Percentiles rank a stretch among this genome's conserved stretches.
Conservation (phyloP, 2,888 invertebrate genomes). For the Caradrina kadenii region DNA sequence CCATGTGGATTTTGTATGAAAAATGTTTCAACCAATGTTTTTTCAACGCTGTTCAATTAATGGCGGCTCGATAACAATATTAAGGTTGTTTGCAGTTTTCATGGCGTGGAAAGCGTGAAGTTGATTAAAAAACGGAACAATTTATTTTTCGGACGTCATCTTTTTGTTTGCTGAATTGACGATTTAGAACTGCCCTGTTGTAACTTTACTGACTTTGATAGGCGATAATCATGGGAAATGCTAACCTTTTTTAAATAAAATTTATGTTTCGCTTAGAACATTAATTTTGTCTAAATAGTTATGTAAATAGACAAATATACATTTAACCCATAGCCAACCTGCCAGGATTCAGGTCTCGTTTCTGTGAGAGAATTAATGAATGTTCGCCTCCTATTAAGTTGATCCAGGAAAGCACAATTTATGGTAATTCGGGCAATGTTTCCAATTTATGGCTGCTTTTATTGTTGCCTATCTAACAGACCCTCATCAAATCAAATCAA, state of each 20-base stretch:
- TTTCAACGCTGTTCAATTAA: conserved; percentile 43
- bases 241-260: not conserved
- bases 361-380: conserved; percentile 9
- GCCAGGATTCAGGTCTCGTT: not conserved
- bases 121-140: conserved; percentile 41
- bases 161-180: conserved; percentile 10
- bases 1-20: conserved; percentile 42
- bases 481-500: conserved; percentile 45
- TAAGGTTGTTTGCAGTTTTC: conserved; percentile 34
- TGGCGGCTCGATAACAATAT: conserved; percentile 37
- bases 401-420: conserved; percentile 27
- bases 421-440: conserved; percentile 34
- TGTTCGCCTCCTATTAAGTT: not conserved
- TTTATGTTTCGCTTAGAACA: not conserved
- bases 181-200: not conserved
- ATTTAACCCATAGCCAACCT: not conserved
- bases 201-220: not conserved
- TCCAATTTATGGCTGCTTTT: conserved; percentile 42
- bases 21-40: conserved; percentile 54
- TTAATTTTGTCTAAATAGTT: not conserved
- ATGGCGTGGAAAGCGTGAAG: conserved; percentile 21
- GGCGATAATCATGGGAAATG: not conserved
- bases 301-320: not conserved
- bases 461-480: conserved; percentile 21
- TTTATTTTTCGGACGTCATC: conserved; percentile 7